Conservation (phyloP, 1,140 invertebrate species). For the Trichonephila clavata region DNA sequence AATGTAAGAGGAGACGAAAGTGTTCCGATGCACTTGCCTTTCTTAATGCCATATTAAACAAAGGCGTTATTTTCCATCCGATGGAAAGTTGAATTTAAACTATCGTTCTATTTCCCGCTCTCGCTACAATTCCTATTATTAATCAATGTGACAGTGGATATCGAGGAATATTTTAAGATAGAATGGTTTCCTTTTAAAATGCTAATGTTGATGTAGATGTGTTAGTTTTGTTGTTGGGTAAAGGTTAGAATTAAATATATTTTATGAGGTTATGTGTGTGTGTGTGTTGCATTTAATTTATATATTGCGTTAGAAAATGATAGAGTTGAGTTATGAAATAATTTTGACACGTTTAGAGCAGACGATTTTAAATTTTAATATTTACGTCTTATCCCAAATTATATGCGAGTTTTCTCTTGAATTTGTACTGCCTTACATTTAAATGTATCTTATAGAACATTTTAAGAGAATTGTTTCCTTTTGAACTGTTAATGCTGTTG, state of each 20-base stretch:
- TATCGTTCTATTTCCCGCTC: background rate
- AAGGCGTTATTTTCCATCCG: background rate
- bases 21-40: background rate
- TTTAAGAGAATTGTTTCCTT: too few species aligned
- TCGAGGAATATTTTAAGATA: background rate
- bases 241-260: background rate
- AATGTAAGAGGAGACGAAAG: background rate
- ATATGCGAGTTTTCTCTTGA: too few species aligned
- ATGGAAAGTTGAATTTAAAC: background rate
- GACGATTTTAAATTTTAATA: too few species aligned
- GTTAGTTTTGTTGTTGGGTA: background rate
- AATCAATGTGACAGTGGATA: background rate
- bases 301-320: too few species aligned
- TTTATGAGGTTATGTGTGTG: too few species aligned
- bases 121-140: background rate
- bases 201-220: background rate
- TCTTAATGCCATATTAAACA: conserved; percentile 14
- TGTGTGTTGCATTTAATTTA: too few species aligned
- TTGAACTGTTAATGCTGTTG: too few species aligned
- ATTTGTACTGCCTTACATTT: too few species aligned
- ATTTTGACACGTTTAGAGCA: too few species aligned
- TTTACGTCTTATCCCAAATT: too few species aligned
- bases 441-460: too few species aligned
- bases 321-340: too few species aligned
- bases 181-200: background rate